phyloP scores from a whole-genome alignment of 2,888 invertebrate species.

The Drosophila algonquin region DNA sequence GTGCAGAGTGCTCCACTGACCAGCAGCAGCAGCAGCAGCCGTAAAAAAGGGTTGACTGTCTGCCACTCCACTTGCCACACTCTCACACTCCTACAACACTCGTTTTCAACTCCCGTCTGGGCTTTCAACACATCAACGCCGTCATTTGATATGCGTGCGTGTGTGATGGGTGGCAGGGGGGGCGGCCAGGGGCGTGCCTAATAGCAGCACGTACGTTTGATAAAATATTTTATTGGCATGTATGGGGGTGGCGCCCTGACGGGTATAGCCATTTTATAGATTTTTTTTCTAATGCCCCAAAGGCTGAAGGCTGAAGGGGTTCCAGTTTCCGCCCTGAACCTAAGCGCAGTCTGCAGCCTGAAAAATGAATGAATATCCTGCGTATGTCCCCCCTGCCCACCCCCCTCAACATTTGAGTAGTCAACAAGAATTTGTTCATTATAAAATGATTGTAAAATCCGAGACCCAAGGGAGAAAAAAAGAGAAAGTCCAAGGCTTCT shows the following conservation, averaged over 20 bases:
- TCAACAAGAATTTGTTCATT: background rate
- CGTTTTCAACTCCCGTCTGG: constrained; percentile 49
- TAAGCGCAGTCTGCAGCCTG: background rate
- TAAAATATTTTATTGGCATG: constrained; percentile 80
- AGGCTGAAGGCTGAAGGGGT: constrained; percentile 14
- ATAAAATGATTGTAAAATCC: background rate
- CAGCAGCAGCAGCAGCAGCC: constrained; percentile 72
- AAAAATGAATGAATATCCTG: background rate
- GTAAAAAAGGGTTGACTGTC: constrained; percentile 74
- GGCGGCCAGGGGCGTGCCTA: constrained; percentile 52
- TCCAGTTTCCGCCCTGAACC: background rate
- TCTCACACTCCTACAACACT: constrained; percentile 26
- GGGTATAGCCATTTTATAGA: constrained; percentile 70
- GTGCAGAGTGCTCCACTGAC: constrained; percentile 49
- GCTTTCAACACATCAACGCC: constrained; percentile 78
- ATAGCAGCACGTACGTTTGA: constrained; percentile 78
- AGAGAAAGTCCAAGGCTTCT: background rate
- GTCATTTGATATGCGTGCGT: constrained; percentile 78
- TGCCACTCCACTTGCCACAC: background rate
- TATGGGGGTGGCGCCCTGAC: constrained; percentile 31
- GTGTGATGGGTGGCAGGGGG: constrained; percentile 39
- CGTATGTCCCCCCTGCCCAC: background rate
- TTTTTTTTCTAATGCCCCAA: constrained; percentile 40
- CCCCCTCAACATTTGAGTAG: background rate
- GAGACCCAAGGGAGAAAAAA: background rate